Evolutionary conservation across 2,888 invertebrate species (phyloP), one percentile per base, ranked within the genome.

Genomic region (Cenopis cana): DNA sequence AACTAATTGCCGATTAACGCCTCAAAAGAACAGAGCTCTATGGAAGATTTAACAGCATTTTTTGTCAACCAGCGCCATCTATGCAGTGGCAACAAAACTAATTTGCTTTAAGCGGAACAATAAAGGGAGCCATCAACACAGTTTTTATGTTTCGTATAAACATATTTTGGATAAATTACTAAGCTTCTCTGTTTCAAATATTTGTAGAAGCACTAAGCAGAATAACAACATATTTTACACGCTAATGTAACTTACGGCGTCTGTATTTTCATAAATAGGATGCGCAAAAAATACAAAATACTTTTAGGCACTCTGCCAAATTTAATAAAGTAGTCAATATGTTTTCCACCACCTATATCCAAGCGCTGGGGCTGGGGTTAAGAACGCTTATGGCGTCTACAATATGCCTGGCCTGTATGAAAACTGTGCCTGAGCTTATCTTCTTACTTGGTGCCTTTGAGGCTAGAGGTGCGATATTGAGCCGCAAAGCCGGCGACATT

Each of bases 311-410:
- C 71, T 71, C 67, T 71, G 71, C 66, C 71, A 67, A 71, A 71
- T 71, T 71, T 71, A 71, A 71, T 71, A 71, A 71, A 71, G 67
- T 60, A 71, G 71, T 71, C 71, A 71, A 71, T 71, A 71, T 67
- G 71, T 71, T 71, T 68, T 66, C 70, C 66, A 56, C 49, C 67
- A 61, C 66, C 71, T 67, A 66, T 66, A 61, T 67, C 49, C 55
- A 55, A 55, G 71, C 61, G 61, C 61, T n/a, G n/a, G n/a, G n/a
- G 71, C 67, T 57, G 55, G 55, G 66, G 66, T 60, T 71, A 61
- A 71, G 66, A 50, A 24, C 67, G 71, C 60, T 67, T 61, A 29
- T 38, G 59, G 46, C 59, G 54, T 61, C 61, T 71, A 56, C 66
- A 71, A 71, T 71, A 71, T 67, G 66, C 60, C 67, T 71, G 55